phyloP scores from a whole-genome alignment of 2,113 vertebrate genomes.

The Notarius lentiginosus region DNA sequence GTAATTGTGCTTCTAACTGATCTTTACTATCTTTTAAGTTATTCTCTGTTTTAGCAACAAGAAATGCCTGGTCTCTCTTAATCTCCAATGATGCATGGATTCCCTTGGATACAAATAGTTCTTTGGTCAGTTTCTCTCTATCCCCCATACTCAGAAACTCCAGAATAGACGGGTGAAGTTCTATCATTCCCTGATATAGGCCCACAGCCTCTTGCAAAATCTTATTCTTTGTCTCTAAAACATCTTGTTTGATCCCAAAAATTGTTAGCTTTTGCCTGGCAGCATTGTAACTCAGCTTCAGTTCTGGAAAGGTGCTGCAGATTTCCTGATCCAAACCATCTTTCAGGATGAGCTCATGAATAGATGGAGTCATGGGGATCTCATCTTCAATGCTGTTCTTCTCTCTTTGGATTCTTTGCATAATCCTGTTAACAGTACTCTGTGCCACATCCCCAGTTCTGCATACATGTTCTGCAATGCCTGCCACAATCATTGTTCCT shows the following conservation, averaged over 20 bases:
- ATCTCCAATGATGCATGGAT: constrained; percentile 74
- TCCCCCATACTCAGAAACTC: constrained; percentile 69
- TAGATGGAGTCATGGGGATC: constrained; percentile 58
- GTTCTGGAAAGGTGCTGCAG: constrained; percentile 58
- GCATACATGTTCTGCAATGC: constrained; percentile 67
- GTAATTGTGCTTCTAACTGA: constrained; percentile 66
- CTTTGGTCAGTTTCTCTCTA: constrained; percentile 62
- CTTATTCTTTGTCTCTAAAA: constrained; percentile 68
- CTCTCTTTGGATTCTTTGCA: constrained; percentile 64
- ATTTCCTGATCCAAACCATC: constrained; percentile 63
- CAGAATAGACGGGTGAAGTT: constrained; percentile 62
- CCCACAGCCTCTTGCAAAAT: constrained; percentile 62
- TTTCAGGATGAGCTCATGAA: constrained; percentile 68
- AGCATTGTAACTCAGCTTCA: constrained; percentile 66
- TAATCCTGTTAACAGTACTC: constrained; percentile 56
- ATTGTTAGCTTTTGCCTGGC: constrained; percentile 61
- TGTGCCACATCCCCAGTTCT: constrained; percentile 55
- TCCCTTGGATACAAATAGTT: constrained; percentile 69
- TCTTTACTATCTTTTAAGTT: constrained; percentile 72
- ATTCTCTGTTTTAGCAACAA: constrained; percentile 64
- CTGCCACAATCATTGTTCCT: constrained; percentile 69
- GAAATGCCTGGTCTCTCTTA: constrained; percentile 50
- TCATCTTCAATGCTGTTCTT: constrained; percentile 61
- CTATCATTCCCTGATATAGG: constrained; percentile 63
- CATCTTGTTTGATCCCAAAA: constrained; percentile 72